These are phyloP conservation scores for Sweltsa coloradensis DNA, from an alignment of 1,140 invertebrate genomes.

Conservation along the genomic window DNA sequence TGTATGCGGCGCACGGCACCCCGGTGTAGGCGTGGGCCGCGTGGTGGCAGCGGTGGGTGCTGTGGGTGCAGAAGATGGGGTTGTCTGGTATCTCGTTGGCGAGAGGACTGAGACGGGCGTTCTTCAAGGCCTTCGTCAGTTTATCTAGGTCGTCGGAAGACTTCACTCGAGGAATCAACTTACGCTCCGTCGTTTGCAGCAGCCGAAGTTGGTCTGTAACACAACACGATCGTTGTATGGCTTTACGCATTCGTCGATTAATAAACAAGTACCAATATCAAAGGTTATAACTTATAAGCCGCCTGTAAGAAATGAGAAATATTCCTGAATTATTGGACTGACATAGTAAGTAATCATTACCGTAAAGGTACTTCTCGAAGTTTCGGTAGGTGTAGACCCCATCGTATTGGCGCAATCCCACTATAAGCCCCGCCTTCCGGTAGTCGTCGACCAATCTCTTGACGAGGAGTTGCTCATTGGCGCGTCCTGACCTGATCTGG, in stretches of 20 bases:
- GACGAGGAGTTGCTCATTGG: conserved; percentile 80
- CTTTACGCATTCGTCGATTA: neutral
- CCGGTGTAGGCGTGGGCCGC: conserved; percentile 83
- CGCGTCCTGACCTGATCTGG: conserved; percentile 78
- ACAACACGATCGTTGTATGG: neutral
- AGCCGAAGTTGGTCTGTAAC: conserved; percentile 54
- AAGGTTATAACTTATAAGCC: neutral
- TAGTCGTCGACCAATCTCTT: conserved; percentile 73
- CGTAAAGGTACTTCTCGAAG: conserved; percentile 87
- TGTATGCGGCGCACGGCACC: conserved; percentile 69
- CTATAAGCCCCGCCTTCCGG: conserved; percentile 56
- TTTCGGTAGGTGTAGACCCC: conserved; percentile 65
- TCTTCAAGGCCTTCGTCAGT: conserved; percentile 36
- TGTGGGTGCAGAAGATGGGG: conserved; percentile 60
- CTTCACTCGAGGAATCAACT: conserved; percentile 33
- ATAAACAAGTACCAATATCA: neutral
- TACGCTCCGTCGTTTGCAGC: conserved; percentile 47
- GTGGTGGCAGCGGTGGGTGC: conserved; percentile 77
- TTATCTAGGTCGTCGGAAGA: conserved; percentile 44
- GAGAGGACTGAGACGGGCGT: conserved; percentile 22
- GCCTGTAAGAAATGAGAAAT: neutral
- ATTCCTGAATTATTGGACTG: neutral
- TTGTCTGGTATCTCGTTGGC: conserved; percentile 33
- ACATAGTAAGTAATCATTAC: conserved; percentile 24
- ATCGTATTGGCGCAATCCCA: conserved; percentile 57